Evolutionary conservation across 2,888 invertebrate species (phyloP), one percentile per base, ranked within the genome.

Genomic region (Cheilosia vulpina): DNA sequence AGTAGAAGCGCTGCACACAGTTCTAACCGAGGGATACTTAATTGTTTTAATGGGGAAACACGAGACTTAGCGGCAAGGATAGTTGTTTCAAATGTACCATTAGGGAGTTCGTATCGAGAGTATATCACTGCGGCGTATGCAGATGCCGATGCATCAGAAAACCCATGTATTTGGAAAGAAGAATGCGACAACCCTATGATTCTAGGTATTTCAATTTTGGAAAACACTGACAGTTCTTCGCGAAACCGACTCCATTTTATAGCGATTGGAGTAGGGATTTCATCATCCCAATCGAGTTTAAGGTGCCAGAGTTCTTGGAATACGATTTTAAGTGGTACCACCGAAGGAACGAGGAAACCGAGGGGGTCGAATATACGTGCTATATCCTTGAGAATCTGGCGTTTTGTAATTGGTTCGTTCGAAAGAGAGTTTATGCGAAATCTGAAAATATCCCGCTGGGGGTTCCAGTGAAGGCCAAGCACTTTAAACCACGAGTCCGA

Each of bases 11-110:
- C 31, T 31, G 7, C 9, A 9, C 31, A 31, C 0, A 62, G 72
- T 19, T 55, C 53, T n/a, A 63, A 13, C 2, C 62, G 34, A 0
- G 62, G 60, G 17, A 72, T 72, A 4, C 72, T 63, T 2, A 72
- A 19, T 17, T 24, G 4, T 17, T 62, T 38, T n/a, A 68, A 27
- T 3, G 24, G 53, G 6, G 55, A 43, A 0, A 68, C 66, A 3
- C 53, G 66, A 34, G 34, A 34, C 9, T 34, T 34, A 2, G 34
- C 34, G 0, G 34, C 34, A 0, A 34, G 2, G 1, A 34, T 34
- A 9, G 9, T 34, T 9, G 34, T 11, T 2, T 11, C 1, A 9
- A 11, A 6, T 0, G 2, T 6, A 11, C 34, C 34, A 9, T 34
- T 11, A 11, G 34, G 6, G 9, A 11, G 9, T 11, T 34, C 9